Evolutionary conservation across 37 sponge, comb jelly and placozoan species (phyloP).

Genomic region (Lycopodina hypogea): DNA sequence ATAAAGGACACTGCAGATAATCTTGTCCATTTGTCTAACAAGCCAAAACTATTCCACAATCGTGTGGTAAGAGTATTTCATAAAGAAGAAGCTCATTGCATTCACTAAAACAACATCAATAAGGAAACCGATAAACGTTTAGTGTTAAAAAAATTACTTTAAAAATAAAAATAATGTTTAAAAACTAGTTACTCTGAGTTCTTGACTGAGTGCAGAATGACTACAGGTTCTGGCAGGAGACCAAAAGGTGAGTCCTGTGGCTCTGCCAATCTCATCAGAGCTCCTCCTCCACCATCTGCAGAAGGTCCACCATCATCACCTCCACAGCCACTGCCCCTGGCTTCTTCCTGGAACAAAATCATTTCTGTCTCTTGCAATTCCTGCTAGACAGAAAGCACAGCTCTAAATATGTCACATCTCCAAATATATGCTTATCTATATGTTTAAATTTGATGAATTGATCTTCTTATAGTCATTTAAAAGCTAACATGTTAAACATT

Average conservation of each 20-base stretch:
- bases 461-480: no score
- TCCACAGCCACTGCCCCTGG: not conserved
- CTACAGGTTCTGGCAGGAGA: conserved; percentile 34
- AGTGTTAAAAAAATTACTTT: no score
- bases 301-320: not conserved
- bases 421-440: not conserved
- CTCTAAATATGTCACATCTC: not conserved
- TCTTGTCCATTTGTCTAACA: no score
- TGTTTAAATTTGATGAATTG: not conserved
- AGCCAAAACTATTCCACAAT: no score
- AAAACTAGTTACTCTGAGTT: conserved; percentile 45
- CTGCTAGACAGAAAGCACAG: not conserved
- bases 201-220: conserved; percentile 45
- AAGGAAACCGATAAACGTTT: no score
- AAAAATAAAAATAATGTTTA: no score
- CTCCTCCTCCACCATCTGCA: conserved; percentile 18
- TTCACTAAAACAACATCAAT: no score
- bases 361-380: conserved; percentile 19
- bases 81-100: no score
- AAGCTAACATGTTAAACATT: no score
- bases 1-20: no score
- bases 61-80: no score
- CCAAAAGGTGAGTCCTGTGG: conserved; percentile 21
- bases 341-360: conserved; percentile 3
- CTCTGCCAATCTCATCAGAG: conserved; percentile 2